A percentile compares a stretch with the other conserved stretches of the same genome.
Evolutionary conservation across 1,140 invertebrate genomes (phyloP).

Genomic region (Linepithema humile): DNA sequence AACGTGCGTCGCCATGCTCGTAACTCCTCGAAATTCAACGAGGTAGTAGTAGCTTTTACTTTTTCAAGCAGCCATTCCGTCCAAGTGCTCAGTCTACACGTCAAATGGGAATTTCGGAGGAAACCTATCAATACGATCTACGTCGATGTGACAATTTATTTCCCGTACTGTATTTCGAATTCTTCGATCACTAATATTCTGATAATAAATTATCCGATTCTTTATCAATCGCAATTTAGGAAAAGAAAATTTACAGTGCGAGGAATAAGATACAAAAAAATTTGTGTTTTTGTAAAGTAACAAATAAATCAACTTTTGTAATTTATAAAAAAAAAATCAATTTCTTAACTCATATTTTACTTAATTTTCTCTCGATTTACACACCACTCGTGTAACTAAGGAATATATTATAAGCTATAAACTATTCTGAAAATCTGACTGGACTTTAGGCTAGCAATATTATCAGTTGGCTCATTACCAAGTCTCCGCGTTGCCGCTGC

Average conservation of each 20-base stretch:
- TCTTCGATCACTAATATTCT: too few relatives aligned
- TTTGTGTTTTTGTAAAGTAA: background rate
- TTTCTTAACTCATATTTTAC: background rate
- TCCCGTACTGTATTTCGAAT: too few relatives aligned
- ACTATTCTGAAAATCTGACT: slow-evolving; percentile 10
- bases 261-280: background rate
- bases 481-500: background rate
- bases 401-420: slow-evolving; percentile 10
- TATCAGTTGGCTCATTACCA: background rate
- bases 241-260: background rate
- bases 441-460: background rate
- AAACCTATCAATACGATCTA: background rate
- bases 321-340: background rate
- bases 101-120: too few relatives aligned
- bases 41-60: slow-evolving; percentile 22
- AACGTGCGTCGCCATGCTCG: slow-evolving; percentile 2
- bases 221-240: background rate
- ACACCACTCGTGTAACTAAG: background rate
- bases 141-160: background rate
- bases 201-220: background rate
- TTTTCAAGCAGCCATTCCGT: background rate
- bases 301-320: background rate
- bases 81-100: background rate
- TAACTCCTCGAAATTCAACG: slow-evolving; percentile 47
- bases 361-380: background rate